phyloP scores from a whole-genome alignment of 2,113 vertebrate genomes.

The Notarius lentiginosus region DNA sequence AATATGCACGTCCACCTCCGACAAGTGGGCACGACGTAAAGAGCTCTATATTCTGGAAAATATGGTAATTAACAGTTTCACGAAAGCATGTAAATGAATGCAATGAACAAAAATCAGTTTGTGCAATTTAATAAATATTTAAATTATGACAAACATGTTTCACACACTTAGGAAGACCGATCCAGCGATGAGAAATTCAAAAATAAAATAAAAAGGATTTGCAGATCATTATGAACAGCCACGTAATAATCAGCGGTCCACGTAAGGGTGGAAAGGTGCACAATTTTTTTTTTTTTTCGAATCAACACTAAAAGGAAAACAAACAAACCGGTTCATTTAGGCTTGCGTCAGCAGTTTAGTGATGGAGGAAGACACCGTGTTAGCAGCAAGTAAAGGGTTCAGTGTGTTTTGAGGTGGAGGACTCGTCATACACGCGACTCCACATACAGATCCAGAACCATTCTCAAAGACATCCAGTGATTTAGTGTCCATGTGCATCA shows the following conservation, averaged over 20 bases:
- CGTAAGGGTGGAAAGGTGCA: conserved; percentile 40
- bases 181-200: conserved; percentile 41
- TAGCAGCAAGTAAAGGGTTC: conserved; percentile 41
- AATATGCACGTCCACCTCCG: background rate
- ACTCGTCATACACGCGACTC: background rate
- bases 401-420: background rate
- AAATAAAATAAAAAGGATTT: conserved; percentile 17
- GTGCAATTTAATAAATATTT: conserved; percentile 72
- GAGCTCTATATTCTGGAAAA: background rate
- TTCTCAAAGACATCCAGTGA: background rate
- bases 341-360: conserved; percentile 38
- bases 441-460: background rate
- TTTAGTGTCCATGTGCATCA: background rate
- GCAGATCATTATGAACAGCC: conserved; percentile 45
- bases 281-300: background rate
- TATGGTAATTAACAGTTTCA: background rate
- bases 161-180: conserved; percentile 58
- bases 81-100: background rate
- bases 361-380: conserved; percentile 39
- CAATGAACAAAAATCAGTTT: conserved; percentile 32
- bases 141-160: conserved; percentile 56
- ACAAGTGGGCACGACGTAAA: background rate
- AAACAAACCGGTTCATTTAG: conserved; percentile 15
- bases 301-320: background rate
- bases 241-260: conserved; percentile 56